phyloP scores from a whole-genome alignment of 2,113 vertebrate genomes.

The Triplophysa rosa region DNA sequence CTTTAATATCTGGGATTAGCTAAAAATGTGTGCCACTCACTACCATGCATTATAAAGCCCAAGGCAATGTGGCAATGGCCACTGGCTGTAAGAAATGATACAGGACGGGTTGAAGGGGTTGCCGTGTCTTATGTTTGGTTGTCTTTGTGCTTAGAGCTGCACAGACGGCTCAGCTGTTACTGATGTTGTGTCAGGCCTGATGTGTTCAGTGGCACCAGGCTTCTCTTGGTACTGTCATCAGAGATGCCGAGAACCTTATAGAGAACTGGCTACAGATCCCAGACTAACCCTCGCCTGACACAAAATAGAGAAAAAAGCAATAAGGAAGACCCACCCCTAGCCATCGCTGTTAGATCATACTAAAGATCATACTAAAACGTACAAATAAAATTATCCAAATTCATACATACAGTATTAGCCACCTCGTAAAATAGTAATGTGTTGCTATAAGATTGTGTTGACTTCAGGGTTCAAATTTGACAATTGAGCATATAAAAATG shows the following conservation, averaged over 20 bases:
- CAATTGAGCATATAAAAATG: no score
- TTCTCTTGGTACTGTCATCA: constrained; percentile 58
- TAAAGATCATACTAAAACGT: no score
- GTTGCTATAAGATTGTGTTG: no score
- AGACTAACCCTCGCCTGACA: background rate
- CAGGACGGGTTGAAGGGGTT: constrained; percentile 29
- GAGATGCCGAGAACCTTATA: background rate
- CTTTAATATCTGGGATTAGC: background rate
- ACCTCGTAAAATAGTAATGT: no score
- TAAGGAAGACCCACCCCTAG: no score
- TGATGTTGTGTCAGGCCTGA: constrained; percentile 1
- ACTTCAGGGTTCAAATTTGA: no score
- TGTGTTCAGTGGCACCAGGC: constrained; percentile 49
- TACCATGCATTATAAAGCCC: constrained; percentile 43
- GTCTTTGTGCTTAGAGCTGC: constrained; percentile 29
- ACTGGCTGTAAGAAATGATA: constrained; percentile 34
- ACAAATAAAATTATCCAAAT: no score
- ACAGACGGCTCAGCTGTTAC: constrained; percentile 39
- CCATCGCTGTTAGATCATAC: no score
- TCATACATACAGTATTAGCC: no score
- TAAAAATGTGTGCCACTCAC: background rate
- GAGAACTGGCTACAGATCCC: background rate
- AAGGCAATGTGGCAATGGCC: constrained; percentile 35
- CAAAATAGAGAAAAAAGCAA: no score
- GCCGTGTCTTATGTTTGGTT: constrained; percentile 25